Evolutionary conservation across 2,797 vertebrate species (phyloP).

Genomic region (Lutra lutra): DNA sequence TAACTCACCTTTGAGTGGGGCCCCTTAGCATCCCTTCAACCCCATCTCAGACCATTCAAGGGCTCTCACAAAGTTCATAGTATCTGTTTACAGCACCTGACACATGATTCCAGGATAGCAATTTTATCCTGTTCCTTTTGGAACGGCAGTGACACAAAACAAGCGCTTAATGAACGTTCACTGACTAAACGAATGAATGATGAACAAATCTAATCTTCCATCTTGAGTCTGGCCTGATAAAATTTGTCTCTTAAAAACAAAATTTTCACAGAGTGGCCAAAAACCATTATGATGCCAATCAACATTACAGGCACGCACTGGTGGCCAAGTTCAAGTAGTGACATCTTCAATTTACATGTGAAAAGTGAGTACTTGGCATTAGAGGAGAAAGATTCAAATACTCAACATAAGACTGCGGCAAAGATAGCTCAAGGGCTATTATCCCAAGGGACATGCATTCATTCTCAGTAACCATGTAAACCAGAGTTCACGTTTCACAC

Average conservation of each 20-base stretch:
- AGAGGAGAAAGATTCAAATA: conserved; percentile 58
- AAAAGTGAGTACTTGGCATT: conserved; percentile 53
- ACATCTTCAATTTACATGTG: conserved; percentile 58
- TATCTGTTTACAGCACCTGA: neutral
- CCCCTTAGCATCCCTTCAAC: neutral
- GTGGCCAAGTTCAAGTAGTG: conserved; percentile 45
- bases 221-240: neutral
- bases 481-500: conserved; percentile 69
- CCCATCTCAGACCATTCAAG: neutral
- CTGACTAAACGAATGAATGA: neutral
- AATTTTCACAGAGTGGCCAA: neutral
- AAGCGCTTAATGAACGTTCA: neutral
- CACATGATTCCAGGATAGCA: neutral
- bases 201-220: neutral
- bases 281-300: conserved; percentile 47
- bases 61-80: neutral
- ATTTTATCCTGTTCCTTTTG: conserved; percentile 18
- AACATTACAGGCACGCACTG: neutral
- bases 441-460: conserved; percentile 1
- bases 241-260: conserved; percentile 51
- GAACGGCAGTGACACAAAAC: neutral
- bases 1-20: neutral
- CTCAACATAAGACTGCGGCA: neutral
- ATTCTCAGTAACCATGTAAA: conserved; percentile 47
- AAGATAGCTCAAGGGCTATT: conserved; percentile 57